Evolutionary conservation across 2,797 vertebrate species (phyloP).

Genomic region (Neomorphus geoffroyi): DNA sequence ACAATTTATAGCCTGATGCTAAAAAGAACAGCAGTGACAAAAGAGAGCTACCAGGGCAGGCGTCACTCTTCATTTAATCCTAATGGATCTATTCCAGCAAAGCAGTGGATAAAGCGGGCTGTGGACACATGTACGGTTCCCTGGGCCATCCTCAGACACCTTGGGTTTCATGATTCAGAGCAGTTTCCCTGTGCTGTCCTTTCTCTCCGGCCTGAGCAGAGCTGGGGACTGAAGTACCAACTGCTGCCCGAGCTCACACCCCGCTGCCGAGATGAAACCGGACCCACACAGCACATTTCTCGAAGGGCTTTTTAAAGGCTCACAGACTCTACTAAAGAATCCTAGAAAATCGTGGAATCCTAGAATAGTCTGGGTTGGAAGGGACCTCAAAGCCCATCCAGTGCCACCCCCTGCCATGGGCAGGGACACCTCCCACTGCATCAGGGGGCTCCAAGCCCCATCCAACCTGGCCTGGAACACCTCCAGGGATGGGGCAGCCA

Average conservation of each 20-base stretch:
- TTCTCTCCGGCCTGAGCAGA: neutral
- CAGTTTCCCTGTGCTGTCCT: neutral
- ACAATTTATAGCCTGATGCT: neutral
- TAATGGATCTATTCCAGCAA: neutral
- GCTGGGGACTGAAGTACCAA: neutral
- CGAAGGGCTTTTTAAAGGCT: neutral
- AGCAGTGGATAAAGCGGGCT: neutral
- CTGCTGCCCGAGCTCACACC: rapidly evolving
- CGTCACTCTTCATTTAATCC: neutral
- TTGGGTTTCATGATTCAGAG: neutral
- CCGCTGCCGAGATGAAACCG: rapidly evolving
- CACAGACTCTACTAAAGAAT: too few relatives aligned
- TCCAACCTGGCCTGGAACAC: too few relatives aligned
- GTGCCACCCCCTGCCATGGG: too few relatives aligned
- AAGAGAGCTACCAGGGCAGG: neutral
- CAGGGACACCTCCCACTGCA: too few relatives aligned
- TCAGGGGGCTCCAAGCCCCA: too few relatives aligned
- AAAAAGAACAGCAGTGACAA: neutral
- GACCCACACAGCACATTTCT: neutral
- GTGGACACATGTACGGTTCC: neutral
- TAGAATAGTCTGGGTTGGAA: too few relatives aligned
- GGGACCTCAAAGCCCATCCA: too few relatives aligned
- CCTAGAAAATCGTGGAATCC: too few relatives aligned
- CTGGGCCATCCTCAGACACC: neutral
- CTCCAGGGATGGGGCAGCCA: too few relatives aligned